These are phyloP conservation scores for Agrotis exclamationis DNA, from an alignment of 2,888 invertebrate genomes.

Conservation along the genomic window DNA sequence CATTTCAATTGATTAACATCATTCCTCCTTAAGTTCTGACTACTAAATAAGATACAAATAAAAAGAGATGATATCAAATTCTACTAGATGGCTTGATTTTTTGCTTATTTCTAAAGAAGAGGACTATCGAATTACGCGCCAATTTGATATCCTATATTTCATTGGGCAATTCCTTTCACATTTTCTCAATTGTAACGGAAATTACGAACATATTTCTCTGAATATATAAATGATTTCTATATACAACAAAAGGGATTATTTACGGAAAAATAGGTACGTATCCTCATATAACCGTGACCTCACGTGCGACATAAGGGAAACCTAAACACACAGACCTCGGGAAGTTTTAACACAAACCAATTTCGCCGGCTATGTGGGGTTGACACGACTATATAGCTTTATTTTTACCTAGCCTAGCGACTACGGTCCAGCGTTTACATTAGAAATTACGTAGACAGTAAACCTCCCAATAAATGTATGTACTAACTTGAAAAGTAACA, in stretches of 20 bases:
- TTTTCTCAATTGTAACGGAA: neutral
- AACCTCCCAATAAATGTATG: neutral
- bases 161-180: neutral
- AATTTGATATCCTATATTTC: conserved; percentile 7
- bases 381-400: conserved; percentile 31
- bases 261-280: conserved; percentile 34
- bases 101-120: neutral
- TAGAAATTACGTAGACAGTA: conserved; percentile 8
- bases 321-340: conserved; percentile 54
- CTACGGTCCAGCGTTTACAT: conserved; percentile 1
- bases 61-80: neutral
- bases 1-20: no score
- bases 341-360: conserved; percentile 65
- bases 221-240: neutral
- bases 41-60: neutral
- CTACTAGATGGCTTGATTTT: no score
- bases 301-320: conserved; percentile 19
- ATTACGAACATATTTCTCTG: neutral
- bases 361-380: conserved; percentile 39
- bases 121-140: conserved; percentile 2
- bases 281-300: conserved; percentile 8
- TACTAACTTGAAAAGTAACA: neutral
- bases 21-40: neutral
- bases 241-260: conserved; percentile 1
- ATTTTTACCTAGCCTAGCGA: conserved; percentile 5